A percentile compares a stretch with the other conserved stretches of the same genome.
Conservation (phyloP, 2,888 invertebrate species). For the Orthonevra nobilis region DNA sequence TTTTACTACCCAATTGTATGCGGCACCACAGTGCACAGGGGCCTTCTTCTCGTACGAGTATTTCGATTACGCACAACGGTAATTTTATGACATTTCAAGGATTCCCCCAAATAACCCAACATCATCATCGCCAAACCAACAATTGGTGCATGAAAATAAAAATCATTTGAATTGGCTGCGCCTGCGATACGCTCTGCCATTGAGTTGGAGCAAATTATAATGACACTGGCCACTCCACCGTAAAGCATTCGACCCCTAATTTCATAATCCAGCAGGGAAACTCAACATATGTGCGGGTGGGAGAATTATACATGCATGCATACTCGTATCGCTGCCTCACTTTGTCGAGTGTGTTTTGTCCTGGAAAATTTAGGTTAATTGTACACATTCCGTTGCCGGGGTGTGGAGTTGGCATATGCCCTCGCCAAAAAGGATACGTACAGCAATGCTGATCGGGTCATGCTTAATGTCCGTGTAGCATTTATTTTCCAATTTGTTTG, state of each 20-base stretch:
- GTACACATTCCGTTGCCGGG: conserved; percentile 22
- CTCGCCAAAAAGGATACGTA: neutral
- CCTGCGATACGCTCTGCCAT: neutral
- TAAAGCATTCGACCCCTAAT: conserved; percentile 4
- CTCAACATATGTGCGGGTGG: conserved; percentile 26
- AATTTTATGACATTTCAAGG: conserved; percentile 25
- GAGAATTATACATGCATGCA: conserved; percentile 6
- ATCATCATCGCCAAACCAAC: conserved; percentile 24
- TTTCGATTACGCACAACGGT: conserved; percentile 27
- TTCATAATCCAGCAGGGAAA: conserved; percentile 27
- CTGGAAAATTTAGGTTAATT: conserved; percentile 61
- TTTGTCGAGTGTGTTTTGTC: conserved; percentile 15
- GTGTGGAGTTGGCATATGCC: neutral
- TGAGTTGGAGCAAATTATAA: conserved; percentile 8
- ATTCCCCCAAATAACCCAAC: neutral
- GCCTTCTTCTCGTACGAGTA: neutral
- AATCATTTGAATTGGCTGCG: conserved; percentile 58
- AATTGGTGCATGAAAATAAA: conserved; percentile 28
- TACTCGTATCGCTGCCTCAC: conserved; percentile 2
- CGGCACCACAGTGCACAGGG: no score
- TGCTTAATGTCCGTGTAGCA: conserved; percentile 44
- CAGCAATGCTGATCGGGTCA: conserved; percentile 15
- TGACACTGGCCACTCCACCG: conserved; percentile 22
- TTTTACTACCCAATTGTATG: no score
- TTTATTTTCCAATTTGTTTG: conserved; percentile 52